Conservation (phyloP, 1,140 invertebrate species). For the Polypedilum pembai region DNA sequence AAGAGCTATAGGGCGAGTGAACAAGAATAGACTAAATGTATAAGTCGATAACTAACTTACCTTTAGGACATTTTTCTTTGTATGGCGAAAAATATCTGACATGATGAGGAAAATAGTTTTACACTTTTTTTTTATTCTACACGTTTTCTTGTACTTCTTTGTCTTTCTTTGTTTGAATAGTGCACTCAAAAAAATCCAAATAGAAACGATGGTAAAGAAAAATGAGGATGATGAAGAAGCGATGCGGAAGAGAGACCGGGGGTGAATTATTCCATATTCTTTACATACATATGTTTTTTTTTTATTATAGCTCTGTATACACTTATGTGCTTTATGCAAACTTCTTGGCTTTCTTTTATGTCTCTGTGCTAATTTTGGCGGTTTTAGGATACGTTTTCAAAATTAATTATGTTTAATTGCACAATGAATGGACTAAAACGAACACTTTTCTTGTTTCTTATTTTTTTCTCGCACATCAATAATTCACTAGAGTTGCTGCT, state of each 20-base stretch:
- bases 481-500: not conserved
- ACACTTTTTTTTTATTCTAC: not conserved
- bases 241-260: not conserved
- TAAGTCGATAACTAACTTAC: not conserved
- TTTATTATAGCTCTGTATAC: too few relatives aligned
- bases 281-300: too few relatives aligned
- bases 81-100: constrained; percentile 18
- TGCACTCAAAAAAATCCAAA: not conserved
- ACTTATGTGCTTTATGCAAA: not conserved
- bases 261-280: too few relatives aligned
- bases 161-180: not conserved
- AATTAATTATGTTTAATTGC: constrained; percentile 14
- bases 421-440: not conserved
- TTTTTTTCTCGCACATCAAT: not conserved
- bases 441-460: not conserved
- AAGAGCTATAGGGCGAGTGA: not conserved
- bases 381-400: not conserved
- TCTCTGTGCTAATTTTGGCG: not conserved
- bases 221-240: not conserved
- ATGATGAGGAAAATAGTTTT: not conserved
- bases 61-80: constrained; percentile 23
- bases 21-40: not conserved
- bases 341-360: not conserved
- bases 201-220: not conserved
- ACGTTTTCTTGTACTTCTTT: not conserved